phyloP scores from a whole-genome alignment of 2,797 vertebrate species.

The Muscicapa striata region DNA sequence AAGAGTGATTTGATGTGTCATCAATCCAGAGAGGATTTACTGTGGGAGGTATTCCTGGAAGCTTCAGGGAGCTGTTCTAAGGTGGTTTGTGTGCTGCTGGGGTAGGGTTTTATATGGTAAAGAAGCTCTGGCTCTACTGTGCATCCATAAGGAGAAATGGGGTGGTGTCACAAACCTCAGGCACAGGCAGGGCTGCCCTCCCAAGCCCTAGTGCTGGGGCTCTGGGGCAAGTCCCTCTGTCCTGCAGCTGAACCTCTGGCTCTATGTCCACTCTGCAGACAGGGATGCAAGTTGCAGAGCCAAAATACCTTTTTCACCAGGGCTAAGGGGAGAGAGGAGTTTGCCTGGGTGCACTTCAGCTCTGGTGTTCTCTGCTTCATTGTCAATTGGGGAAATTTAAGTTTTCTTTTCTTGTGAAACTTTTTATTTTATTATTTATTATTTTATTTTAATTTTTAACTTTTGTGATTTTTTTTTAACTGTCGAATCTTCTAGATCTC shows the following conservation, averaged over 20 bases:
- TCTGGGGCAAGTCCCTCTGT: neutral
- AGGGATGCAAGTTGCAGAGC: neutral
- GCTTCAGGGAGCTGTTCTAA: neutral
- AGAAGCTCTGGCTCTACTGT: neutral
- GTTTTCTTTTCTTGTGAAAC: neutral
- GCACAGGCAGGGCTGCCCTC: neutral
- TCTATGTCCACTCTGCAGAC: neutral
- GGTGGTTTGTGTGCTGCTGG: neutral
- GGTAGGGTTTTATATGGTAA: neutral
- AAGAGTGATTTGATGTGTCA: neutral
- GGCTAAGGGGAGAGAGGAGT: neutral
- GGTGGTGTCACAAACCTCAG: neutral
- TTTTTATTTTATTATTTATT: neutral
- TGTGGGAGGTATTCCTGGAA: neutral
- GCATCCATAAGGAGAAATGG: neutral
- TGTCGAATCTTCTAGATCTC: constrained; percentile 79
- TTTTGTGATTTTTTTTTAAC: neutral
- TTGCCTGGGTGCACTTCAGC: neutral
- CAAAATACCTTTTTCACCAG: neutral
- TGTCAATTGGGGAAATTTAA: neutral
- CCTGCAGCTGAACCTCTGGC: neutral
- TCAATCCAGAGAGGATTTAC: neutral
- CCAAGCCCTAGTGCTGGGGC: neutral
- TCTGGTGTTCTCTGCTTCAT: neutral
- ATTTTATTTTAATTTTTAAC: too few relatives aligned